phyloP scores from a whole-genome alignment of 2,797 vertebrate species.

The Leptodactylus fallax region DNA sequence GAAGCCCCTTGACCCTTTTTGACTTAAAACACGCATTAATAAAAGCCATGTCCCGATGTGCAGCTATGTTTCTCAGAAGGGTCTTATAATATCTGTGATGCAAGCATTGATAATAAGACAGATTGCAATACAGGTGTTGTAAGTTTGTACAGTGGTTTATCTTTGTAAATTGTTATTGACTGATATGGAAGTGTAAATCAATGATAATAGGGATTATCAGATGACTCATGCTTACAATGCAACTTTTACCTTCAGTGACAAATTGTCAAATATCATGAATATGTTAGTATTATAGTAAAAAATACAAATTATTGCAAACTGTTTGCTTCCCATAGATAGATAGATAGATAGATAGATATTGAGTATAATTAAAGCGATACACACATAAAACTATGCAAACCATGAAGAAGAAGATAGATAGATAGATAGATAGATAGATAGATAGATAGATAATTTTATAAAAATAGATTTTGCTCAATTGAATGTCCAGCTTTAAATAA shows the following conservation, averaged over 20 bases:
- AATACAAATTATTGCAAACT: background rate
- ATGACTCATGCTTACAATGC: background rate
- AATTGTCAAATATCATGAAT: slow-evolving; percentile 19
- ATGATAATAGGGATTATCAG: slow-evolving; percentile 46
- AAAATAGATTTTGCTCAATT: background rate
- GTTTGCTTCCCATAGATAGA: background rate
- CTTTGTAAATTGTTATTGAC: slow-evolving; percentile 57
- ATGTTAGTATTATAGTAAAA: background rate
- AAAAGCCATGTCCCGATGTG: slow-evolving; percentile 4
- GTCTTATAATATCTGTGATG: slow-evolving; percentile 34
- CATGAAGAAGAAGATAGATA: too few species aligned
- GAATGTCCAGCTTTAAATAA: too few species aligned
- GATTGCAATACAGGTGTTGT: slow-evolving; percentile 48
- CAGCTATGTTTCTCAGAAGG: slow-evolving; percentile 12
- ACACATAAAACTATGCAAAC: too few species aligned
- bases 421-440: too few species aligned
- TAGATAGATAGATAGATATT: background rate
- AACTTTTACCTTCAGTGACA: slow-evolving; percentile 34
- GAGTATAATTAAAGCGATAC: too few species aligned
- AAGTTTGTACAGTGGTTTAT: slow-evolving; percentile 30
- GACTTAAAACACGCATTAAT: slow-evolving; percentile 38
- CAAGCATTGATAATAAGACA: slow-evolving; percentile 52
- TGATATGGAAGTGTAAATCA: slow-evolving; percentile 53
- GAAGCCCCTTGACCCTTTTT: slow-evolving; percentile 7
- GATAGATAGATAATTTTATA: too few species aligned